These are phyloP conservation scores for Notothenia coriiceps DNA, from an alignment of 2,113 vertebrate species.

Conservation along the genomic window DNA sequence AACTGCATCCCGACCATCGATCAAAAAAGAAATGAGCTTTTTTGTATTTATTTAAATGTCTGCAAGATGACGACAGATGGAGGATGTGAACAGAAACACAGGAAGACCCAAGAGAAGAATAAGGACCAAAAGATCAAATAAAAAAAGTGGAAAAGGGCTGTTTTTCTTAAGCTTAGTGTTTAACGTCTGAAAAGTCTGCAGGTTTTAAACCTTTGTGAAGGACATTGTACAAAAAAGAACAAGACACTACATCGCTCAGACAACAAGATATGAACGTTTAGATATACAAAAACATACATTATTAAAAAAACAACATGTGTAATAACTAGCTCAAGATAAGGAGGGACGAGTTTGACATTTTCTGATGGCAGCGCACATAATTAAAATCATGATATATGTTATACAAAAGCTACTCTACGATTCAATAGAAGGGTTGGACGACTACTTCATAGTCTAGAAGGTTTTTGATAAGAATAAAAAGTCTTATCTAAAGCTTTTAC, in stretches of 20 bases:
- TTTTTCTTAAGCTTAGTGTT: conserved; percentile 45
- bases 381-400: conserved; percentile 71
- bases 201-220: conserved; percentile 35
- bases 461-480: conserved; percentile 39
- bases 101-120: neutral
- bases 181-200: conserved; percentile 39
- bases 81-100: conserved; percentile 14
- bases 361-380: conserved; percentile 42
- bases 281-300: conserved; percentile 77
- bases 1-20: conserved; percentile 24
- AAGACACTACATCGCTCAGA: conserved; percentile 72
- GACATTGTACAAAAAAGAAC: conserved; percentile 68
- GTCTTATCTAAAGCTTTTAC: neutral
- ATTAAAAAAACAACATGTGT: conserved; percentile 43
- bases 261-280: conserved; percentile 62
- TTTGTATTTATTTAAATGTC: too few relatives aligned
- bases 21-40: too few relatives aligned
- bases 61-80: conserved; percentile 13
- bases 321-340: conserved; percentile 47
- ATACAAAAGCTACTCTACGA: conserved; percentile 66
- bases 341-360: conserved; percentile 18
- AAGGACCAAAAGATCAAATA: neutral
- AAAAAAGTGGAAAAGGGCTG: neutral
- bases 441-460: neutral
- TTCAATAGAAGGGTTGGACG: conserved; percentile 30